A percentile compares a stretch with the other conserved stretches of the same genome.
These are phyloP conservation scores for Sesamia nonagrioides DNA, from an alignment of 1,140 invertebrate species.

Conservation along the genomic window DNA sequence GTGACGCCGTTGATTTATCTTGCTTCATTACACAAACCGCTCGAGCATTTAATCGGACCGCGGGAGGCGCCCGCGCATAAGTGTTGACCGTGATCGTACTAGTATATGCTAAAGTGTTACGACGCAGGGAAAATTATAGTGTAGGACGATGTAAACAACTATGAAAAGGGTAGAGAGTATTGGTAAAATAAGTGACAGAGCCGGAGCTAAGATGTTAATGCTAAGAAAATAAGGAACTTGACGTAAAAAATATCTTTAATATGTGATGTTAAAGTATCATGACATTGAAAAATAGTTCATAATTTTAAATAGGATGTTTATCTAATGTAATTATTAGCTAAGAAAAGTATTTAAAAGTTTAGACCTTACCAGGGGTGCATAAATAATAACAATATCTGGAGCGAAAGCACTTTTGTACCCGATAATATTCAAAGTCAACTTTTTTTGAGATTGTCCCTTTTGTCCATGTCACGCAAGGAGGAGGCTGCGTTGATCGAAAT, in stretches of 20 bases:
- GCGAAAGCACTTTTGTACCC: constrained; percentile 49
- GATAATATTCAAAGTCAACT: constrained; percentile 56
- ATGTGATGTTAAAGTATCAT: no score
- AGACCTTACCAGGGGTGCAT: no score
- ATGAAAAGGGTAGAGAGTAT: neutral
- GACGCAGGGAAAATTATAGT: neutral
- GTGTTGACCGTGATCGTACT: constrained; percentile 61
- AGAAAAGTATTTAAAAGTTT: no score
- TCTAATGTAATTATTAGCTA: no score
- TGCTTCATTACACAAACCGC: constrained; percentile 72
- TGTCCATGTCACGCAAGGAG: constrained; percentile 78
- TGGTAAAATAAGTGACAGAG: no score
- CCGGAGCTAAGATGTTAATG: no score
- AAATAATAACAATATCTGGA: no score
- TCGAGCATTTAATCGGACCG: constrained; percentile 67
- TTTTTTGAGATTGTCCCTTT: constrained; percentile 69
- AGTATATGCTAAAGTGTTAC: constrained; percentile 43
- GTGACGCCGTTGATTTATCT: constrained; percentile 77
- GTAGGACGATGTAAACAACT: neutral
- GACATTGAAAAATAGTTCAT: no score
- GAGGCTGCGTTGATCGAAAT: constrained; percentile 74
- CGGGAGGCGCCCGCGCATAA: constrained; percentile 64
- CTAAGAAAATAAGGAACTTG: no score
- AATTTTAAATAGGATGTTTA: no score
- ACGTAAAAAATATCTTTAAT: no score